phyloP scores from a whole-genome alignment of 2,797 vertebrate species.

The Setipinna tenuifilis region DNA sequence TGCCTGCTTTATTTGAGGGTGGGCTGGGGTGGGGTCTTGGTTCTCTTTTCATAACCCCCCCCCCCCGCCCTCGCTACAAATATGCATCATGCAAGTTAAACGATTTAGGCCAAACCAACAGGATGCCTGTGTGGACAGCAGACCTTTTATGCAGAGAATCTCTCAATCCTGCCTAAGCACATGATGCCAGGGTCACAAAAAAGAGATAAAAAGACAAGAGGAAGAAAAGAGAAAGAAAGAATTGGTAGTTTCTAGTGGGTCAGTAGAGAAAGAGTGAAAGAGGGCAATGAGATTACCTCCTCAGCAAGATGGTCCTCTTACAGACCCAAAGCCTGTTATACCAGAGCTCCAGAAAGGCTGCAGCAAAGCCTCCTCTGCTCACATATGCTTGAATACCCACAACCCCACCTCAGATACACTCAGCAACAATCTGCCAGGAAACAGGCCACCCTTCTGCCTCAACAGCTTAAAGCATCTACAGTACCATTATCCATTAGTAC shows the following conservation, averaged over 20 bases:
- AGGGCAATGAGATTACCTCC: not conserved
- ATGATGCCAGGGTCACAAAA: too few relatives aligned
- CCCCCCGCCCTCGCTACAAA: too few relatives aligned
- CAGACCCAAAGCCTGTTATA: constrained; percentile 1
- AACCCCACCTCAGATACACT: not conserved
- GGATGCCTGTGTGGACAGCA: too few relatives aligned
- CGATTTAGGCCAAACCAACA: too few relatives aligned
- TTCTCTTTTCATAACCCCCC: too few relatives aligned
- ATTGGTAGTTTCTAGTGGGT: not conserved
- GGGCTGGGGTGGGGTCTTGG: too few relatives aligned
- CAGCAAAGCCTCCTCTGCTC: not conserved
- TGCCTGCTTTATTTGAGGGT: too few relatives aligned
- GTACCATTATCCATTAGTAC: not conserved
- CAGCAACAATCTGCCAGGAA: not conserved
- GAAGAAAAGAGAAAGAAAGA: not conserved
- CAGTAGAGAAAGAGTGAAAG: not conserved
- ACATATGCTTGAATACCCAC: not conserved
- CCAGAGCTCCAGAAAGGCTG: not conserved
- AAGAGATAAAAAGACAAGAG: too few relatives aligned
- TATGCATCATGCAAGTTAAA: too few relatives aligned
- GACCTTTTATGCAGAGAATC: too few relatives aligned
- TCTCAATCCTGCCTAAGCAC: too few relatives aligned
- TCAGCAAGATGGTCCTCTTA: constrained; percentile 5
- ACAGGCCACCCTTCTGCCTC: not conserved
- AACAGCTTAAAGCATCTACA: not conserved